Conservation (phyloP, 2,113 vertebrate genomes). For the Trinectes maculatus region DNA sequence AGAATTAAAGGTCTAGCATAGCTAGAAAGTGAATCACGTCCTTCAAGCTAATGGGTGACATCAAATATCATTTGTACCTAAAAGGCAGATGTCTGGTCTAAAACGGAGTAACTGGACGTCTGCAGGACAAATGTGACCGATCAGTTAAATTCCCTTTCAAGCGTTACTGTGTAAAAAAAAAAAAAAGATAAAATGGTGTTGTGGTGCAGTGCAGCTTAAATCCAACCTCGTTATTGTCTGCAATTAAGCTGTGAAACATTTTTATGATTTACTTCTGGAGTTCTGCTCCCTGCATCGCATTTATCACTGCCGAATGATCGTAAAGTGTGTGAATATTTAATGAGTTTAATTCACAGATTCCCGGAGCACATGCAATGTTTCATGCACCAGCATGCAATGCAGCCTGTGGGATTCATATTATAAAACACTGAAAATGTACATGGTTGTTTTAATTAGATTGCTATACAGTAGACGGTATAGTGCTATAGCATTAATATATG, state of each 20-base stretch:
- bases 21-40: conserved; percentile 55
- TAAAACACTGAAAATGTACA: conserved; percentile 17
- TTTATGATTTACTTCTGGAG: conserved; percentile 8
- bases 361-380: conserved; percentile 36
- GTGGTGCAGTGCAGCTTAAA: conserved; percentile 14
- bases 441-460: conserved; percentile 44
- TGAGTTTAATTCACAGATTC: conserved; percentile 14
- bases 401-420: too few species aligned
- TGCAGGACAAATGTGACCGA: conserved; percentile 54
- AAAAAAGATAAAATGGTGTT: neutral
- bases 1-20: conserved; percentile 62
- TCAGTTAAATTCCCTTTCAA: conserved; percentile 43
- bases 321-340: conserved; percentile 46
- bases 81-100: conserved; percentile 60
- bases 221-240: conserved; percentile 21
- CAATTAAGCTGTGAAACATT: neutral
- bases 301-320: conserved; percentile 10
- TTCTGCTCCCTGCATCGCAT: neutral
- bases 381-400: conserved; percentile 18
- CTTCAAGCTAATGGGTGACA: conserved; percentile 63
- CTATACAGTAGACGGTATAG: conserved; percentile 2
- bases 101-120: conserved; percentile 49
- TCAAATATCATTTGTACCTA: conserved; percentile 70
- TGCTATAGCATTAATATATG: neutral
- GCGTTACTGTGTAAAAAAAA: neutral